Percentiles rank a stretch among this genome's conserved stretches.
phyloP scores from a whole-genome alignment of 2,113 vertebrate genomes.

The Tonatia bakeri region DNA sequence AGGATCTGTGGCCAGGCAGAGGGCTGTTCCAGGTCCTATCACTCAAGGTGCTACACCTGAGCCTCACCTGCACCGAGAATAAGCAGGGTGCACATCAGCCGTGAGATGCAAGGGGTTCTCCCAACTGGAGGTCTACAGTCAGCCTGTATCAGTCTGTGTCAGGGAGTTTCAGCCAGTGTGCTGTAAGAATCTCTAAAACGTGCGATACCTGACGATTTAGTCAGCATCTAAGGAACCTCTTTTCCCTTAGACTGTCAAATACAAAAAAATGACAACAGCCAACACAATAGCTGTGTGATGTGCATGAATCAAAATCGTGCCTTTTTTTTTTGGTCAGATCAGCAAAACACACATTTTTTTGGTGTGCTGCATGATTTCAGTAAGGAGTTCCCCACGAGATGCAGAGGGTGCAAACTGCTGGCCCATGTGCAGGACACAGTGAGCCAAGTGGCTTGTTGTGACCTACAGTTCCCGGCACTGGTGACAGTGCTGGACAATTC shows the following conservation, averaged over 20 bases:
- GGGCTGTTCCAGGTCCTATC: background rate
- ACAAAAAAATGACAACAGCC: no score
- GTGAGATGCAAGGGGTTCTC: background rate
- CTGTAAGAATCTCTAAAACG: background rate
- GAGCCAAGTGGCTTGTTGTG: fast-evolving
- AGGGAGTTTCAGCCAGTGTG: background rate
- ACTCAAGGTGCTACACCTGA: background rate
- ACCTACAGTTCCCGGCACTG: fast-evolving
- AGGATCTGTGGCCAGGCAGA: fast-evolving
- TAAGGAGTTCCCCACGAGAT: background rate
- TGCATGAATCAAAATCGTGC: background rate
- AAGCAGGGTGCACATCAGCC: background rate
- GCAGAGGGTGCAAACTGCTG: background rate
- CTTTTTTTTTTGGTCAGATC: no score
- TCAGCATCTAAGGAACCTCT: no score
- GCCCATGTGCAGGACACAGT: no score
- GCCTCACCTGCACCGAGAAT: no score
- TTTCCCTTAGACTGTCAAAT: no score
- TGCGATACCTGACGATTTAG: no score
- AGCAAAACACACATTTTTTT: no score
- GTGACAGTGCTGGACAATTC: background rate
- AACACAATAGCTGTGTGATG: no score
- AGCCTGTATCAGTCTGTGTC: background rate
- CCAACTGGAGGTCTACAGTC: background rate
- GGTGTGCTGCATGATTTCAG: no score